A percentile compares a stretch with the other conserved stretches of the same genome.
Conservation (phyloP, 2,113 vertebrate genomes). For the Silurus glanis region DNA sequence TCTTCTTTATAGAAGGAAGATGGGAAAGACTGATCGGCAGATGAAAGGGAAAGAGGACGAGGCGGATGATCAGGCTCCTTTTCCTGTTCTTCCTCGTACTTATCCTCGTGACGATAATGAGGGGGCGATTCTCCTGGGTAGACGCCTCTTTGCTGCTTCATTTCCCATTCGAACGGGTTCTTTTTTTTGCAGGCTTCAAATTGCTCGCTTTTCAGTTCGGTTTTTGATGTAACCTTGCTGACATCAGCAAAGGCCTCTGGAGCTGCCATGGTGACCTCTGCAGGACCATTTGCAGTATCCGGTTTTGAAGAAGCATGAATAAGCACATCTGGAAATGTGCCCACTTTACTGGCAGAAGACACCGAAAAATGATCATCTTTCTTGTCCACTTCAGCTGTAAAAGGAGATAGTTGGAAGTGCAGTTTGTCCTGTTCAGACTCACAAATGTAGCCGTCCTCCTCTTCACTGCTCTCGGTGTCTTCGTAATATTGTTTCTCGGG, state of each 20-base stretch:
- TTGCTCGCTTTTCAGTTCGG: constrained; percentile 61
- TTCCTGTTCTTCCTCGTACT: constrained; percentile 76
- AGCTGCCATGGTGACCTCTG: constrained; percentile 74
- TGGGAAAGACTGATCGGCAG: constrained; percentile 77
- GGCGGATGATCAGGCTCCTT: constrained; percentile 75
- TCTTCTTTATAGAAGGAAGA: constrained; percentile 69
- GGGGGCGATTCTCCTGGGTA: constrained; percentile 73
- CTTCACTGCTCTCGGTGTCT: constrained; percentile 77
- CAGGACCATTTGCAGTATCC: constrained; percentile 79
- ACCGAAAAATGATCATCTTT: constrained; percentile 51
- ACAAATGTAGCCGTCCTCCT: constrained; percentile 71
- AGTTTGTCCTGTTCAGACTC: constrained; percentile 57
- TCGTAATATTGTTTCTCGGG: constrained; percentile 72
- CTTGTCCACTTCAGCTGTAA: constrained; percentile 50
- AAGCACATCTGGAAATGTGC: constrained; percentile 66
- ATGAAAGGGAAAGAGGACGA: constrained; percentile 80
- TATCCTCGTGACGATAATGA: constrained; percentile 74
- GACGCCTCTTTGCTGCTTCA: constrained; percentile 68
- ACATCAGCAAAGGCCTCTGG: constrained; percentile 52
- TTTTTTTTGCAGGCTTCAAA: constrained; percentile 63
- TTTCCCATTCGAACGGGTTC: constrained; percentile 69
- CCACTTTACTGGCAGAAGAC: constrained; percentile 44
- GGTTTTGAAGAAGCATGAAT: constrained; percentile 65
- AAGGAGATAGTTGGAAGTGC: constrained; percentile 61
- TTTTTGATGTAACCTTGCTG: constrained; percentile 56